Conservation (phyloP, 2,113 vertebrate species). For the Cyrtonyx montezumae region DNA sequence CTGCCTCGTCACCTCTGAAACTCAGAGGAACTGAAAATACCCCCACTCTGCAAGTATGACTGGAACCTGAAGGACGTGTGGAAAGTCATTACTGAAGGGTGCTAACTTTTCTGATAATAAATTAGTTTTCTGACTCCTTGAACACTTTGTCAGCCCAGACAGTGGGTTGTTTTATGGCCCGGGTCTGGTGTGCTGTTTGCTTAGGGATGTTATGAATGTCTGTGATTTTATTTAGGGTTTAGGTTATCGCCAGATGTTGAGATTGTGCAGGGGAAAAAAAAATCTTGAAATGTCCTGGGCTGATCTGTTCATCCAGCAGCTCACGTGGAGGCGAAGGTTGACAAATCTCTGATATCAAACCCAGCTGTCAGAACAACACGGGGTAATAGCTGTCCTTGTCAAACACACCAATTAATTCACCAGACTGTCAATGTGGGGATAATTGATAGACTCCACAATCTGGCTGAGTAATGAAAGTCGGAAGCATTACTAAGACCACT, state of each 20-base stretch:
- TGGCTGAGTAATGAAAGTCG: conserved; percentile 77
- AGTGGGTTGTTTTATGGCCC: background rate
- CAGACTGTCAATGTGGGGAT: conserved; percentile 73
- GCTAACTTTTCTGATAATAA: conserved; percentile 41
- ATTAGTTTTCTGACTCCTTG: conserved; percentile 26
- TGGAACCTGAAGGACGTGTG: conserved; percentile 2
- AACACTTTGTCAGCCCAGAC: background rate
- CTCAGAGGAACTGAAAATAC: background rate
- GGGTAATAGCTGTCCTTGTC: conserved; percentile 84
- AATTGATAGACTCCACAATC: conserved; percentile 84
- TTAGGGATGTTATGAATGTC: conserved; percentile 34
- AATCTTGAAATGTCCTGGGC: background rate
- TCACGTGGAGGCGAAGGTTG: conserved; percentile 75
- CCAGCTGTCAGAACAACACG: conserved; percentile 81
- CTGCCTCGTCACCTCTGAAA: background rate
- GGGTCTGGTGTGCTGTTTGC: background rate
- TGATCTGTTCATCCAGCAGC: conserved; percentile 67
- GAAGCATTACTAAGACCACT: conserved; percentile 64
- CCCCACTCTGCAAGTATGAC: background rate
- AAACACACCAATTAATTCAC: conserved; percentile 80
- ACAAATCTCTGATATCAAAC: conserved; percentile 84
- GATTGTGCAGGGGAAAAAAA: background rate
- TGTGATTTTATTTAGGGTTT: conserved; percentile 46
- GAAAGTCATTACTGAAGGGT: conserved; percentile 43
- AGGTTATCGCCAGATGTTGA: conserved; percentile 14